Percentiles rank a stretch among this genome's conserved stretches.
phyloP scores from a whole-genome alignment of 1,140 invertebrate species.

The Drosophila pallidifrons region DNA sequence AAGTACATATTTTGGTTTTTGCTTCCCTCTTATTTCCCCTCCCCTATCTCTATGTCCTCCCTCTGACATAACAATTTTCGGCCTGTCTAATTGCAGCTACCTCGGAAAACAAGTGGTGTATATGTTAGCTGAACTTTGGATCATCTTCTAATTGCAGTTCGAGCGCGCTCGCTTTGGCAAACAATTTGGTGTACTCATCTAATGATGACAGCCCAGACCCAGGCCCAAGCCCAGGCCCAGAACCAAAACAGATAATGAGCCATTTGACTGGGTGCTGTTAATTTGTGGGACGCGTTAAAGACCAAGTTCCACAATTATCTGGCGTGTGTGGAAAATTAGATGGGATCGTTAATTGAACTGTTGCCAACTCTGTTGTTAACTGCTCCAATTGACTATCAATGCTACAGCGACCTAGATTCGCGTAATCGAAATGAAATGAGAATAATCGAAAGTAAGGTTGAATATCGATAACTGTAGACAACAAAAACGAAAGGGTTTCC shows the following conservation, averaged over 20 bases:
- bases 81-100: slow-evolving; percentile 58
- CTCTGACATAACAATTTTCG: slow-evolving; percentile 64
- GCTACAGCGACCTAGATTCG: slow-evolving; percentile 58
- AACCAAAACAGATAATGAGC: slow-evolving; percentile 67
- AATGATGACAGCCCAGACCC: slow-evolving; percentile 31
- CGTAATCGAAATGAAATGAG: background rate
- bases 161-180: slow-evolving; percentile 50
- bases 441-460: no score
- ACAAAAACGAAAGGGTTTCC: no score
- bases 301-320: slow-evolving; percentile 64
- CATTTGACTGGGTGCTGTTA: slow-evolving; percentile 61
- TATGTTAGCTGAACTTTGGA: slow-evolving; percentile 12
- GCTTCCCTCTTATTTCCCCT: no score
- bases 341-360: slow-evolving; percentile 62
- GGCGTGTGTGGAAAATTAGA: slow-evolving; percentile 70
- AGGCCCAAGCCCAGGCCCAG: no score
- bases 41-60: background rate
- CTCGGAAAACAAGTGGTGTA: slow-evolving; percentile 9
- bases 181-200: slow-evolving; percentile 62
- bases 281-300: slow-evolving; percentile 50
- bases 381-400: slow-evolving; percentile 67
- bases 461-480: background rate
- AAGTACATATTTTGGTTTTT: slow-evolving; percentile 55
- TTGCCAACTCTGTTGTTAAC: slow-evolving; percentile 50
- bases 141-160: slow-evolving; percentile 70